Evolutionary conservation across 2,113 vertebrate species (phyloP).

Genomic region (Suncus etruscus): DNA sequence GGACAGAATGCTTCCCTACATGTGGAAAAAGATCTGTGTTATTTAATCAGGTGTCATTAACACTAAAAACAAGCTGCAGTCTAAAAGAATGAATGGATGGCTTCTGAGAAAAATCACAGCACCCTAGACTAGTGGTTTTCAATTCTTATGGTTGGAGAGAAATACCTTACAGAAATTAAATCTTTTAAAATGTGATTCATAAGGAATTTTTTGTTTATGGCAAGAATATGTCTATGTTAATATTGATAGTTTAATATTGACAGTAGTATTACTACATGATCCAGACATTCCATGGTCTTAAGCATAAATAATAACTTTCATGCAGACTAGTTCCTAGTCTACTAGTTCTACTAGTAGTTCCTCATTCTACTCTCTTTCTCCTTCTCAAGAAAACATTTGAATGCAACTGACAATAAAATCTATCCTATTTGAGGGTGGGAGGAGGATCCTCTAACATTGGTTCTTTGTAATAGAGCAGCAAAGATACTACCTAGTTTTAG

Average conservation of each 20-base stretch:
- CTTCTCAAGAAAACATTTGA: background rate
- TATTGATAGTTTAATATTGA: no score
- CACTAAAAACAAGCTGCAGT: background rate
- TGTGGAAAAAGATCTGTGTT: rapidly evolving
- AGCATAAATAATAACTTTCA: no score
- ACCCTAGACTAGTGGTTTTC: no score
- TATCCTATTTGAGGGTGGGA: background rate
- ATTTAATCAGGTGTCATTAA: background rate
- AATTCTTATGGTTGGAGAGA: no score
- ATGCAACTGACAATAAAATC: background rate
- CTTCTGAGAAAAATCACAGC: background rate
- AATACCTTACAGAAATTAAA: no score
- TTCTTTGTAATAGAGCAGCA: background rate
- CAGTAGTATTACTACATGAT: no score
- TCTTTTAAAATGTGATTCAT: no score
- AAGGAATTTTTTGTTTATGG: no score
- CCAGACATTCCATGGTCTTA: no score
- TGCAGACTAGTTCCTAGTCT: background rate
- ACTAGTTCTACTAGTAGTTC: no score
- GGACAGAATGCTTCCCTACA: background rate
- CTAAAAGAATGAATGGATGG: background rate
- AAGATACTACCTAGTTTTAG: background rate
- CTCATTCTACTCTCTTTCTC: background rate
- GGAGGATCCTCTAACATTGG: background rate
- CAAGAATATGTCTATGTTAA: no score